phyloP scores from a whole-genome alignment of 1,140 invertebrate genomes.

The Pseudobourletiella spinata region DNA sequence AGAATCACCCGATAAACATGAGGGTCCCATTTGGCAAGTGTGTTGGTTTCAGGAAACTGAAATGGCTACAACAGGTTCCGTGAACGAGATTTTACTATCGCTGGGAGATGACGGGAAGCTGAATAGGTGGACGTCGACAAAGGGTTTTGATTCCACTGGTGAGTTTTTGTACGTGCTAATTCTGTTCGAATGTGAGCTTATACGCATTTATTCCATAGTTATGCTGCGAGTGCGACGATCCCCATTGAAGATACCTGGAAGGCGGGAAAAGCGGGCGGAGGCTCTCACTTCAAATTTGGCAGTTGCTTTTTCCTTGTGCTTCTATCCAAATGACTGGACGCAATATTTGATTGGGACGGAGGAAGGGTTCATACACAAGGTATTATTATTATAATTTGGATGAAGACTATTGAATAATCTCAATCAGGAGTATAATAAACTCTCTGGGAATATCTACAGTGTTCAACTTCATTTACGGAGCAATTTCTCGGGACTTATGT shows the following conservation, averaged over 20 bases:
- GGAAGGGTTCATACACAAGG: conserved; percentile 35
- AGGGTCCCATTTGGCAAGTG: conserved; percentile 33
- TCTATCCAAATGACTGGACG: conserved; percentile 22
- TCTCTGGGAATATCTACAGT: conserved; percentile 22
- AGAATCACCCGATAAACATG: conserved; percentile 14
- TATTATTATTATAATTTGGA: not conserved
- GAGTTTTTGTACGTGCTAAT: no score
- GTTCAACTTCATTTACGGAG: conserved; percentile 25
- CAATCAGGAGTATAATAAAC: no score
- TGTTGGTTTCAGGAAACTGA: conserved; percentile 27
- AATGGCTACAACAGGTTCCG: conserved; percentile 15
- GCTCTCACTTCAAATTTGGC: conserved; percentile 23
- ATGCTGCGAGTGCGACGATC: conserved; percentile 27
- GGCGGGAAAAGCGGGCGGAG: conserved; percentile 28
- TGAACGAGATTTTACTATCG: conserved; percentile 22
- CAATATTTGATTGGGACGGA: conserved; percentile 31
- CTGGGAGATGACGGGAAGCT: conserved; percentile 33
- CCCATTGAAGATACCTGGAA: conserved; percentile 28
- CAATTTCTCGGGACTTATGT: conserved; percentile 27
- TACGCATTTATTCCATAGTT: conserved; percentile 4
- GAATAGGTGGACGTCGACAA: conserved; percentile 23
- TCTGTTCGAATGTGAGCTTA: no score
- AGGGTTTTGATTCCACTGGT: conserved; percentile 30
- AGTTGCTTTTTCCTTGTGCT: conserved; percentile 22
- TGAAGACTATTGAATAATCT: no score